phyloP scores from a whole-genome alignment of 1,140 invertebrate species.

The Temnothorax curvispinosus region DNA sequence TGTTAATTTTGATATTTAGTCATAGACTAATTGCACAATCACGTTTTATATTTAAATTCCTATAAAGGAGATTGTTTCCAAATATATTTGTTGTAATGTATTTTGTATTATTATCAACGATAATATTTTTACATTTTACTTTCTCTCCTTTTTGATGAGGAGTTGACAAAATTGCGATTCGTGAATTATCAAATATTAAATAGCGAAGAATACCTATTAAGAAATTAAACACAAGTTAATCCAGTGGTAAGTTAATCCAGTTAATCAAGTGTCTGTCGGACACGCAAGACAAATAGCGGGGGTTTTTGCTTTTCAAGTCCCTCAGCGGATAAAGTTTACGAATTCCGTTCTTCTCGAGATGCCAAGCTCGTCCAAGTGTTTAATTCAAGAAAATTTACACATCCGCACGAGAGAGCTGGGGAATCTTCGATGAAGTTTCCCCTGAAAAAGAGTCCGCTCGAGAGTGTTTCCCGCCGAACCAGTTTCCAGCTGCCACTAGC shows the following conservation, averaged over 20 bases:
- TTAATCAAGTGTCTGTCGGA: background rate
- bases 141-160: background rate
- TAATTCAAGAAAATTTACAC: conserved; percentile 19
- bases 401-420: background rate
- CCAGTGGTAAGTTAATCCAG: no score
- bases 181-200: background rate
- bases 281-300: background rate
- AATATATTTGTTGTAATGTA: background rate
- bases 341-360: background rate
- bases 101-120: background rate
- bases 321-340: background rate
- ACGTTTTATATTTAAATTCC: background rate
- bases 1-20: background rate
- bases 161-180: background rate
- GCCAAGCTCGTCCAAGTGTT: background rate
- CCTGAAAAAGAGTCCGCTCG: background rate
- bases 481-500: conserved; percentile 33
- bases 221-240: background rate
- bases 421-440: conserved; percentile 6
- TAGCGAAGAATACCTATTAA: background rate
- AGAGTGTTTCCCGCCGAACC: conserved; percentile 12
- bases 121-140: background rate
- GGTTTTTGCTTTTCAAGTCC: background rate
- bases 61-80: background rate
- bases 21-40: background rate